A percentile compares a stretch with the other conserved stretches of the same genome.
Evolutionary conservation across 2,113 vertebrate genomes (phyloP).

Genomic region (Entelurus aequoreus): DNA sequence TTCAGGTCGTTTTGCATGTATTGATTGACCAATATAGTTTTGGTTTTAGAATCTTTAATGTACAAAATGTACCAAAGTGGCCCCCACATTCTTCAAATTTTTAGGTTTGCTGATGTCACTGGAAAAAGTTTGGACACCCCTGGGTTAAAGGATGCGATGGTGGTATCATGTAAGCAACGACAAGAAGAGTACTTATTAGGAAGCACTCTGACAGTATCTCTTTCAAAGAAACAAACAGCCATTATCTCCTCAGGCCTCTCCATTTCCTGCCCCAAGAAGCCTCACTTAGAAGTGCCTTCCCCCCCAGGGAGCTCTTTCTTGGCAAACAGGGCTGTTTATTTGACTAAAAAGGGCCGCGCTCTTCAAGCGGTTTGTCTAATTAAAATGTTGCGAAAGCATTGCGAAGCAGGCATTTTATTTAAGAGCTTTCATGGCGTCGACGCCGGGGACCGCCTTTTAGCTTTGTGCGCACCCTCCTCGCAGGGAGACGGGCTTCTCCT

Average conservation of each 20-base stretch:
- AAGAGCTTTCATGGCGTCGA: slow-evolving; percentile 94
- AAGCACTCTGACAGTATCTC: slow-evolving; percentile 10
- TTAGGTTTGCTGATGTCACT: too few relatives aligned
- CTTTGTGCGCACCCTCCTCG: neutral
- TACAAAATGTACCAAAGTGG: too few relatives aligned
- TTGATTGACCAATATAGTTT: too few relatives aligned
- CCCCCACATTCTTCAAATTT: too few relatives aligned
- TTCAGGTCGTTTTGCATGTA: too few relatives aligned
- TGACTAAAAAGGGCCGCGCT: slow-evolving; percentile 81
- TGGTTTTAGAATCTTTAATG: too few relatives aligned
- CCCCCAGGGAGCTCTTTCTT: slow-evolving; percentile 73
- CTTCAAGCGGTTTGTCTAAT: slow-evolving; percentile 89
- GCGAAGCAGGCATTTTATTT: slow-evolving; percentile 91
- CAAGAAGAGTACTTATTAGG: slow-evolving; percentile 2
- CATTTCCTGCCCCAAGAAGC: slow-evolving; percentile 58
- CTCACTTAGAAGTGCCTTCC: slow-evolving; percentile 38
- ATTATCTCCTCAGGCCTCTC: slow-evolving; percentile 32
- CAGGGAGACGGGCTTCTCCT: slow-evolving; percentile 82
- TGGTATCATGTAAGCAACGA: too few relatives aligned
- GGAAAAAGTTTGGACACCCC: too few relatives aligned
- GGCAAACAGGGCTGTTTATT: slow-evolving; percentile 85
- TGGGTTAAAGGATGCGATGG: neutral
- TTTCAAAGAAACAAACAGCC: slow-evolving; percentile 31
- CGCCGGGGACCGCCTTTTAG: slow-evolving; percentile 77
- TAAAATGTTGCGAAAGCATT: slow-evolving; percentile 87